These are phyloP conservation scores for Plusia festucae DNA, from an alignment of 2,888 invertebrate species.

Conservation along the genomic window DNA sequence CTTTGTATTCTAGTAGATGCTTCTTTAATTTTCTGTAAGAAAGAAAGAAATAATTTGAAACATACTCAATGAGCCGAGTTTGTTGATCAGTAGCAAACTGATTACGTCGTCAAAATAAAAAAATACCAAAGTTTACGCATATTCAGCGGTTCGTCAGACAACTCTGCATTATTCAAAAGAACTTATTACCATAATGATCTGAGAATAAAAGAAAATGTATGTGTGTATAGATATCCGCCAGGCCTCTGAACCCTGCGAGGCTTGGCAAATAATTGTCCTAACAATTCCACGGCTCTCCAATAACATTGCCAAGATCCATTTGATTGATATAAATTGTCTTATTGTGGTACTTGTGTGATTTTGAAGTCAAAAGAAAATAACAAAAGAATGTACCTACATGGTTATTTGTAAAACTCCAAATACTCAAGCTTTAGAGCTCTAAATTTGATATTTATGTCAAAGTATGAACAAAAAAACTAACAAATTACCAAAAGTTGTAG, in stretches of 20 bases:
- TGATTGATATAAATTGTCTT: background rate
- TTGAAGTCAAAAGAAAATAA: background rate
- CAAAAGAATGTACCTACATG: background rate
- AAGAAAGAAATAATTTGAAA: constrained; percentile 28
- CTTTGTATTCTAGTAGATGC: no score
- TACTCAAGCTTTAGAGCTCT: no score
- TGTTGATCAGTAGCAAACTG: constrained; percentile 32
- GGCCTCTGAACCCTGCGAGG: background rate
- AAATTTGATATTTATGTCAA: no score
- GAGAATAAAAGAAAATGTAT: constrained; percentile 26
- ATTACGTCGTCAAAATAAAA: constrained; percentile 52
- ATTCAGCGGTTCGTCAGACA: constrained; percentile 40
- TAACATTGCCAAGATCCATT: background rate
- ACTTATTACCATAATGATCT: constrained; percentile 47
- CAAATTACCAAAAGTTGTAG: no score
- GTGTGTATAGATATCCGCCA: background rate
- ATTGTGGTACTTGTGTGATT: background rate
- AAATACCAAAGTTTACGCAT: constrained; percentile 48
- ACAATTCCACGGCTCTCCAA: background rate
- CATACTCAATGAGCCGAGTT: constrained; percentile 44
- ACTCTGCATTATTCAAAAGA: constrained; percentile 49
- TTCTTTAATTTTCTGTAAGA: constrained; percentile 10
- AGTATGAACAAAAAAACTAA: no score
- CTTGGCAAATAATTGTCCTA: constrained; percentile 5
- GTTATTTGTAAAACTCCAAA: no score